phyloP scores from a whole-genome alignment of 2,888 invertebrate species.

The Drosophila mayaguana region DNA sequence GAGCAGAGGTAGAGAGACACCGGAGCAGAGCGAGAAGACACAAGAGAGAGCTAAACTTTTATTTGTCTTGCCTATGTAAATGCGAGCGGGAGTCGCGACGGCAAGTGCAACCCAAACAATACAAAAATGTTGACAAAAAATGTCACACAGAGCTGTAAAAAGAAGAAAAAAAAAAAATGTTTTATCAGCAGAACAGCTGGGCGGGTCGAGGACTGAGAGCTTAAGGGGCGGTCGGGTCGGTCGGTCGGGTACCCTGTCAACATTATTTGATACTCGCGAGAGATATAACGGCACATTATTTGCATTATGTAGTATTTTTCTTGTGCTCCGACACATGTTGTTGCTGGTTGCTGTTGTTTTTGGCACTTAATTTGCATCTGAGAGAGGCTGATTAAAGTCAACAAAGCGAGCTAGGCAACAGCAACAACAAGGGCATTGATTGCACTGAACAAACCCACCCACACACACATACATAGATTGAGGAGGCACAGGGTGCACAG shows the following conservation, averaged over 20 bases:
- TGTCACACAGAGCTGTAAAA: slow-evolving; percentile 35
- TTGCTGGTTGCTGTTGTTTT: slow-evolving; percentile 29
- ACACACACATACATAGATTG: slow-evolving; percentile 1
- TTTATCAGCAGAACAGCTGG: slow-evolving; percentile 35
- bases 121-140: slow-evolving; percentile 50
- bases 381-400: slow-evolving; percentile 57
- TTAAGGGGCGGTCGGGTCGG: neutral
- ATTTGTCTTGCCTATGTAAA: slow-evolving; percentile 35
- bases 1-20: neutral
- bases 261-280: slow-evolving; percentile 33
- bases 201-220: neutral
- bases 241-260: slow-evolving; percentile 6
- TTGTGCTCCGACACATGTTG: slow-evolving; percentile 11
- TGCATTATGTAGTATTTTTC: slow-evolving; percentile 33
- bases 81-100: slow-evolving; percentile 11
- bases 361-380: slow-evolving; percentile 57
- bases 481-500: slow-evolving; percentile 7
- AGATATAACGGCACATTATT: slow-evolving; percentile 52
- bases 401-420: slow-evolving; percentile 21
- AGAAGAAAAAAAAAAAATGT: slow-evolving; percentile 36
- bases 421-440: slow-evolving; percentile 26
- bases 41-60: slow-evolving; percentile 22
- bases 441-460: slow-evolving; percentile 19
- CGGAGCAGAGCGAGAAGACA: slow-evolving; percentile 4
- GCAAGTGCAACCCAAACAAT: slow-evolving; percentile 35